These are phyloP conservation scores for Luidia sarsii DNA, from an alignment of 53 echinoderm and acorn worm genomes.

Conservation along the genomic window DNA sequence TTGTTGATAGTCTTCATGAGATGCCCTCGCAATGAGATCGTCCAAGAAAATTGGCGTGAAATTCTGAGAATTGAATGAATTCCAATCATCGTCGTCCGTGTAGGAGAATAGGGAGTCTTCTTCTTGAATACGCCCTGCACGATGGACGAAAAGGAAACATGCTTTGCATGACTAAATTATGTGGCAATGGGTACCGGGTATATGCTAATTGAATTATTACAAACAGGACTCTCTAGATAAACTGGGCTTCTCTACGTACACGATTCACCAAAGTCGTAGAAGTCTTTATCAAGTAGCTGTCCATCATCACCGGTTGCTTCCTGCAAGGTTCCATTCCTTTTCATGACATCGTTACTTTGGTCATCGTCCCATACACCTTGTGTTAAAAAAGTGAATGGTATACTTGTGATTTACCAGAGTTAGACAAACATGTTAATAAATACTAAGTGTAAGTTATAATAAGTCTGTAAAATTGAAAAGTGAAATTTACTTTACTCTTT, in stretches of 20 bases:
- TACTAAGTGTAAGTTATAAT: too few relatives aligned
- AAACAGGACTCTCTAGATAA: not conserved
- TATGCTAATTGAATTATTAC: too few relatives aligned
- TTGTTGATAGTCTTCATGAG: not conserved
- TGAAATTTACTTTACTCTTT: too few relatives aligned
- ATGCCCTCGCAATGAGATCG: conserved; percentile 50
- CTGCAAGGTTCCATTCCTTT: conserved; percentile 21
- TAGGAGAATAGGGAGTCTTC: conserved; percentile 70
- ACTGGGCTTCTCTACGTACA: conserved; percentile 93
- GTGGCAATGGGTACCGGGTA: too few relatives aligned
- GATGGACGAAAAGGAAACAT: too few relatives aligned
- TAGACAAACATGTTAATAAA: too few relatives aligned
- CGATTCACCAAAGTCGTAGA: conserved; percentile 63
- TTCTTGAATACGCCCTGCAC: conserved; percentile 73
- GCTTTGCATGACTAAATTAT: too few relatives aligned
- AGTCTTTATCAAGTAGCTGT: conserved; percentile 42
- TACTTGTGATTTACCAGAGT: too few relatives aligned
- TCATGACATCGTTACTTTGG: conserved; percentile 24
- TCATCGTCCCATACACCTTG: conserved; percentile 73
- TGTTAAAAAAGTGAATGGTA: too few relatives aligned
- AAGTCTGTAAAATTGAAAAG: too few relatives aligned
- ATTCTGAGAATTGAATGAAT: conserved; percentile 55
- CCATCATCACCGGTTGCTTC: conserved; percentile 4
- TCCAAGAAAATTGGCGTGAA: conserved; percentile 74
- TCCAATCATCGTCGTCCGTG: conserved; percentile 27